Conservation (phyloP, 2,888 invertebrate species). For the Acronicta psi region DNA sequence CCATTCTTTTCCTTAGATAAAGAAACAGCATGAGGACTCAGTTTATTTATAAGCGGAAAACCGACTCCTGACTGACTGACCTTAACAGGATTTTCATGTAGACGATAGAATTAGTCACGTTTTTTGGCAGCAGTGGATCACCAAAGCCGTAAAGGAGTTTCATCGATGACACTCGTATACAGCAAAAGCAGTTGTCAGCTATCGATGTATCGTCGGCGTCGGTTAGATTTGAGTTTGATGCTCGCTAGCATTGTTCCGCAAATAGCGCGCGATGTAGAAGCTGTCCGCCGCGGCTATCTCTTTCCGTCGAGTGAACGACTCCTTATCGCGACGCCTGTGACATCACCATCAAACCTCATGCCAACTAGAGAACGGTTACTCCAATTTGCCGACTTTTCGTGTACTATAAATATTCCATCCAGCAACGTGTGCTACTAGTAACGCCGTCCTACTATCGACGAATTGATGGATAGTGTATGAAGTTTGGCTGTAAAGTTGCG, state of each 20-base stretch:
- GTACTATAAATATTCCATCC: slow-evolving; percentile 58
- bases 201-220: slow-evolving; percentile 63
- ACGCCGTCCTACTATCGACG: slow-evolving; percentile 35
- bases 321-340: slow-evolving; percentile 79
- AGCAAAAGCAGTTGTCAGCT: slow-evolving; percentile 61
- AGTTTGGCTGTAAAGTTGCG: slow-evolving; percentile 13
- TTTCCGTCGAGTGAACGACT: slow-evolving; percentile 81
- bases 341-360: slow-evolving; percentile 72
- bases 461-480: slow-evolving; percentile 35
- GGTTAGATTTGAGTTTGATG: slow-evolving; percentile 67
- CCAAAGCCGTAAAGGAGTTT: not conserved
- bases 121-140: slow-evolving; percentile 8
- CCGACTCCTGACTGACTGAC: no score
- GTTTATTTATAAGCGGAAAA: no score
- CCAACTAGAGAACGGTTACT: slow-evolving; percentile 70
- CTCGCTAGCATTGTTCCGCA: slow-evolving; percentile 76
- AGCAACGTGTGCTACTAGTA: slow-evolving; percentile 32
- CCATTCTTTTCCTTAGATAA: no score
- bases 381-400: slow-evolving; percentile 54
- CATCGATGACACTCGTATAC: slow-evolving; percentile 21
- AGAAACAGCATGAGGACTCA: no score
- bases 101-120: slow-evolving; percentile 9
- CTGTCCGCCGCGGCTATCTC: slow-evolving; percentile 64
- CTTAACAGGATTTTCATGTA: no score
- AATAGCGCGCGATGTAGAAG: slow-evolving; percentile 69